phyloP scores from a whole-genome alignment of 2,888 invertebrate species.

The Campoplex nolae region DNA sequence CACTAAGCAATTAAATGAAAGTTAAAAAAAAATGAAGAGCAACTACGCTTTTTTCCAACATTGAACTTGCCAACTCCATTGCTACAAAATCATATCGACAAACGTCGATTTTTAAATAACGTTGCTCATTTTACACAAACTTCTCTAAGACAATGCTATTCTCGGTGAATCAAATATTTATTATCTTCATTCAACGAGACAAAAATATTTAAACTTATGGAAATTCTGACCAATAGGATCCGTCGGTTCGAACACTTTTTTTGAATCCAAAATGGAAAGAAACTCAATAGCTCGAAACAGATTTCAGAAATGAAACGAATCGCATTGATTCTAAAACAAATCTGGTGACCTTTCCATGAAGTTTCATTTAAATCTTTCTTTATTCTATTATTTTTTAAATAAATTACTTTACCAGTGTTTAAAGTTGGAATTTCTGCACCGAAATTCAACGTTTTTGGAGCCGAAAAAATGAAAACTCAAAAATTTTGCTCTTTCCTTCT shows the following conservation, averaged over 20 bases:
- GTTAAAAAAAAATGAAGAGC: slow-evolving; percentile 12
- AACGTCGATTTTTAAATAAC: neutral
- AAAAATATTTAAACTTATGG: too few relatives aligned
- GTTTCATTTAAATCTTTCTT: too few relatives aligned
- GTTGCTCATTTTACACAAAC: neutral
- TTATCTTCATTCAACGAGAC: too few relatives aligned
- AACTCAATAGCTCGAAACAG: neutral
- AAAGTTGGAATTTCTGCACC: too few relatives aligned
- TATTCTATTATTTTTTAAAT: too few relatives aligned
- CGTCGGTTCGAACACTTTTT: neutral
- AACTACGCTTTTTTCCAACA: neutral
- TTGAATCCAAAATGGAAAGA: neutral
- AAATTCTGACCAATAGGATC: neutral
- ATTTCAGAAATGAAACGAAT: neutral
- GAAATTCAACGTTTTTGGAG: neutral
- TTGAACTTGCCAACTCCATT: neutral
- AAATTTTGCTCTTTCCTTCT: too few relatives aligned
- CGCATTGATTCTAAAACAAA: too few relatives aligned
- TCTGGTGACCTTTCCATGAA: too few relatives aligned
- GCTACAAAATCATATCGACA: neutral
- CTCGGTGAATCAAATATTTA: neutral
- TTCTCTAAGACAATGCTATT: neutral
- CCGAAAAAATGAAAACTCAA: neutral
- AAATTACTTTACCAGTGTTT: too few relatives aligned
- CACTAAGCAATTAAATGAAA: neutral